A percentile compares a stretch with the other conserved stretches of the same genome.
These are phyloP conservation scores for Drosophila setosimentum DNA, from an alignment of 2,888 invertebrate genomes.

Conservation along the genomic window DNA sequence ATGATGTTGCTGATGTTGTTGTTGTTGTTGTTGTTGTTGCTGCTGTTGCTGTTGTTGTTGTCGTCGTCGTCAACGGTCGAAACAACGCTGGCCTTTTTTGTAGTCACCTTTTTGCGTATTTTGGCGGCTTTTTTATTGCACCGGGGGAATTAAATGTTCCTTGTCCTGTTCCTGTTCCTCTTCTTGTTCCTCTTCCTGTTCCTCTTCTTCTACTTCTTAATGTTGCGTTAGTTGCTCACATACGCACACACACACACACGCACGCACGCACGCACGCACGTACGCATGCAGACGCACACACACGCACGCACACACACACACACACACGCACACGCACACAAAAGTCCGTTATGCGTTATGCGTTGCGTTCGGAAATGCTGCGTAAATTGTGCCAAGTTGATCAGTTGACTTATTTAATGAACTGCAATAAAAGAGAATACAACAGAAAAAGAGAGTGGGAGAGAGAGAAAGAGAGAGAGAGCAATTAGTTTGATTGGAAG, in stretches of 20 bases:
- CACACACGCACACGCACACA: conserved; percentile 21
- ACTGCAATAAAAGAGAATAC: conserved; percentile 17
- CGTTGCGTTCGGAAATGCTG: conserved; percentile 4
- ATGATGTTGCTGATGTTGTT: conserved; percentile 56
- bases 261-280: conserved; percentile 6
- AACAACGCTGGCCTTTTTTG: conserved; percentile 77
- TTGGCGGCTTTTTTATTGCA: conserved; percentile 72
- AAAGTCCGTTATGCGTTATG: conserved; percentile 9
- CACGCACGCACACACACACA: conserved; percentile 8
- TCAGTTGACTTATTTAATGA: conserved; percentile 33
- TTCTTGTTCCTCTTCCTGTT: conserved; percentile 13
- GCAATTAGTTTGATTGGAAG: conserved; percentile 5
- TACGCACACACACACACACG: neutral
- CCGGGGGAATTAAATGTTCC: conserved; percentile 13
- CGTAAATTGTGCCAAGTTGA: conserved; percentile 2
- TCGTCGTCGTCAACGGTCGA: conserved; percentile 67
- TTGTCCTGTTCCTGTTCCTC: conserved; percentile 2
- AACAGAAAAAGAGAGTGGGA: neutral
- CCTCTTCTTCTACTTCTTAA: conserved; percentile 2
- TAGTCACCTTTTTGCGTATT: conserved; percentile 78
- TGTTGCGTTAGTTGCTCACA: conserved; percentile 11
- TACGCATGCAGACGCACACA: neutral
- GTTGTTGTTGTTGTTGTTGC: conserved; percentile 18
- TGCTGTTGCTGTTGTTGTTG: conserved; percentile 60
- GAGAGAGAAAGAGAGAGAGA: neutral